These are phyloP conservation scores for Periophthalmodon schlosseri DNA, from an alignment of 2,113 vertebrate species.

Conservation along the genomic window DNA sequence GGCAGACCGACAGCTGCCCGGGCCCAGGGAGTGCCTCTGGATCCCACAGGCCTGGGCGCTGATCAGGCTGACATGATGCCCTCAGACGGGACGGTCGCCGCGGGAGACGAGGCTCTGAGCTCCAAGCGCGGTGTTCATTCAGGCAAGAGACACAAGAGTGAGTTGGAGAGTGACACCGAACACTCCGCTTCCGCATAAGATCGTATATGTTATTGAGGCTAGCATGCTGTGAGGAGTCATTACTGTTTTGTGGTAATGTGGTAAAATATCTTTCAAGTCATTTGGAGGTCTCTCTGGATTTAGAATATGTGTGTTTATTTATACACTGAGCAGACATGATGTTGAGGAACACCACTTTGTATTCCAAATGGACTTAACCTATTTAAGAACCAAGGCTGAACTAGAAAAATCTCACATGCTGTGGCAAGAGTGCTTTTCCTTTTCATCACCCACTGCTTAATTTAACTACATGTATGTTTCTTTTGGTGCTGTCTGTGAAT, in stretches of 20 bases:
- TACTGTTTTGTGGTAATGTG: not conserved
- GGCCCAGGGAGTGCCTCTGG: slow-evolving; percentile 35
- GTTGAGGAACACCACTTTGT: not conserved
- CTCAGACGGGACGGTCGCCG: slow-evolving; percentile 63
- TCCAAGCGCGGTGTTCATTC: slow-evolving; percentile 54
- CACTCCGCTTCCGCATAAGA: slow-evolving; percentile 15
- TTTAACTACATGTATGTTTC: too few relatives aligned
- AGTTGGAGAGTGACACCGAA: slow-evolving; percentile 39
- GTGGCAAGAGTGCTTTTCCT: too few relatives aligned
- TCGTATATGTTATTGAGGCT: not conserved
- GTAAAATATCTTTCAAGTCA: not conserved
- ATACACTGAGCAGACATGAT: not conserved
- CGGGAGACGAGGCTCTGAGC: slow-evolving; percentile 50
- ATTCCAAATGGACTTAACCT: not conserved
- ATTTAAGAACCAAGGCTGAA: not conserved
- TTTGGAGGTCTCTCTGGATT: not conserved
- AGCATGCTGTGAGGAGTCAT: not conserved
- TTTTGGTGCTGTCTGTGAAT: too few relatives aligned
- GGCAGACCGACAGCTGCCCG: slow-evolving; percentile 62
- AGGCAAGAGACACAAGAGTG: slow-evolving; percentile 57
- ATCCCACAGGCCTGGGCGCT: slow-evolving; percentile 58
- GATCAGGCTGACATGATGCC: slow-evolving; percentile 71
- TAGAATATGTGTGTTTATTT: not conserved
- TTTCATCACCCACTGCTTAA: too few relatives aligned
- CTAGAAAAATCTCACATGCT: not conserved